Evolutionary conservation across 2,888 invertebrate genomes (phyloP), one percentile per base, ranked within the genome.

Genomic region (Gymnosoma rotundatum): DNA sequence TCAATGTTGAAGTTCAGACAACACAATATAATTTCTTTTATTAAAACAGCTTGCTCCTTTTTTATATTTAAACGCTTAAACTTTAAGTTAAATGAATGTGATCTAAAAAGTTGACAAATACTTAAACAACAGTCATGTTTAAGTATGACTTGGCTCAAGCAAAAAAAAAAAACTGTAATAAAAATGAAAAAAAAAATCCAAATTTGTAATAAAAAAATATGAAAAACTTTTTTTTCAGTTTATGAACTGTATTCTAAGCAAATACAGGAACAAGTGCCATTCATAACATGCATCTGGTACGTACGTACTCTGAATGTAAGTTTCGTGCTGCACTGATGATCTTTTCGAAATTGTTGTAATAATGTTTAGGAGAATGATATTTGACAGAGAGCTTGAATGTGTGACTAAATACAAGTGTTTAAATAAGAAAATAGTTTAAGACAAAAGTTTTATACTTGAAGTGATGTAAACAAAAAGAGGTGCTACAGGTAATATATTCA

Each of bases 81-180:
- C 0, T 54, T 63, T 61, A 52, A 63, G 52, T 4, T 72, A 81
- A 79, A 75, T 81, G 80, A 84, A 82, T 78, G 74, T 86, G 84
- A 74, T 86, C 84, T 80, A 86, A 86, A 86, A 86, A 84, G 84
- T 82, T 86, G 86, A 86, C 84, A 86, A 79, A 82, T 86, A 81
- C 81, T 64, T 81, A 81, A 70, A 70, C 81, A 81, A 76, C 81
- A 75, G 63, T 75, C 63, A 75, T 81, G 81, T 81, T 63, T 81
- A 70, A 70, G 69, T 70, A 70, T 75, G 75, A 81, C 50, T 75
- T 63, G 25, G 38, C 9, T 21, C 20, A n/a, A 14, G 45, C 14
- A 21, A 58, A 32, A 52, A 50, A 42, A 72, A 56, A 50, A 16
- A 42, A 58, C 38, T n/a, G 48, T 38, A 58, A 9, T 7, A 63